Percentiles rank a stretch among this genome's conserved stretches.
These are phyloP conservation scores for Philopotamus ludificatus DNA, from an alignment of 1,140 invertebrate species.

Conservation along the genomic window DNA sequence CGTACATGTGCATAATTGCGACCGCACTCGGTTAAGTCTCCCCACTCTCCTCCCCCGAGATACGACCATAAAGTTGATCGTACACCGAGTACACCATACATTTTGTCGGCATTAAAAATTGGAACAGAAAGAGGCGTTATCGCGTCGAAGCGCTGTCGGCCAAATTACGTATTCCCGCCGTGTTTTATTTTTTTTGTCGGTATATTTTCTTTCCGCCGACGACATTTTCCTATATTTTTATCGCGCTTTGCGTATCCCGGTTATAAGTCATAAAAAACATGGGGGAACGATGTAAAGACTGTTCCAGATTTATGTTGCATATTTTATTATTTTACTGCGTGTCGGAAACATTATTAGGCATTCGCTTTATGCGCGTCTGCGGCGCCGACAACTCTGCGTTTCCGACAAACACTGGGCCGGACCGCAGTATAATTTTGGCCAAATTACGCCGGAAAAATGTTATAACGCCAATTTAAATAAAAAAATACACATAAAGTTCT, in stretches of 20 bases:
- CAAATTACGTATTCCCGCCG: conserved; percentile 2
- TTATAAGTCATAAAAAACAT: conserved; percentile 32
- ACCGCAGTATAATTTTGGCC: too few relatives aligned
- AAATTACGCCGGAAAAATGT: too few relatives aligned
- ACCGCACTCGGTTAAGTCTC: too few relatives aligned
- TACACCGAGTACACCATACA: too few relatives aligned
- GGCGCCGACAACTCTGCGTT: too few relatives aligned
- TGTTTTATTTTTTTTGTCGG: conserved; percentile 12
- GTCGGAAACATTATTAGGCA: conserved; percentile 27
- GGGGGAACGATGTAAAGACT: conserved; percentile 24
- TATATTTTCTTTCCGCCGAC: not conserved
- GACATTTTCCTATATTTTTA: conserved; percentile 23
- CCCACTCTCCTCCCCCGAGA: too few relatives aligned
- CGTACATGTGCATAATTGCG: too few relatives aligned
- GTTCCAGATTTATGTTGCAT: conserved; percentile 31
- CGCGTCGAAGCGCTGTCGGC: not conserved
- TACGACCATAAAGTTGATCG: too few relatives aligned
- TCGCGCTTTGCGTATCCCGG: conserved; percentile 9
- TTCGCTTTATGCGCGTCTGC: too few relatives aligned
- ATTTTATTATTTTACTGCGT: conserved; percentile 34
- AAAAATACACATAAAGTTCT: too few relatives aligned
- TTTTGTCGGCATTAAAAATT: conserved; percentile 14
- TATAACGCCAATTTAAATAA: too few relatives aligned
- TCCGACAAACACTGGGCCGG: too few relatives aligned
- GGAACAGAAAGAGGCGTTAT: not conserved